These are phyloP conservation scores for Ceramica pisi DNA, from an alignment of 2,888 invertebrate genomes.

Conservation along the genomic window DNA sequence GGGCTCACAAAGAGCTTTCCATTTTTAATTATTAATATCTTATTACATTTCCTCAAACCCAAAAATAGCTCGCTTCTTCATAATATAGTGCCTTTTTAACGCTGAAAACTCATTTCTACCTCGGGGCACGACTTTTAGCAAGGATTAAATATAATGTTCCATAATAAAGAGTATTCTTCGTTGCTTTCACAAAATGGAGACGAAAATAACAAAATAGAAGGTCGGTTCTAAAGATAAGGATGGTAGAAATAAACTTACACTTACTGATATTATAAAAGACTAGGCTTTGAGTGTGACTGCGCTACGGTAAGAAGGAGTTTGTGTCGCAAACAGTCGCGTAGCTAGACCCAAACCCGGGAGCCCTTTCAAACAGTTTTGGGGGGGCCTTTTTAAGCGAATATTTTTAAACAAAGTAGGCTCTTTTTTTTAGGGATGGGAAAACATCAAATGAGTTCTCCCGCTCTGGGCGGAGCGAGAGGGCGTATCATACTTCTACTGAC, in stretches of 20 bases:
- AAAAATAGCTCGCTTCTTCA: conserved; percentile 12
- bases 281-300: neutral
- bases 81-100: conserved; percentile 21
- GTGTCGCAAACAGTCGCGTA: too few species aligned
- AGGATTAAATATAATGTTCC: conserved; percentile 54
- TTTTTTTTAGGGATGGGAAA: too few species aligned
- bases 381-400: too few species aligned
- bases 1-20: neutral
- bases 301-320: neutral
- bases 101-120: conserved; percentile 45
- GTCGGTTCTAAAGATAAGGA: conserved; percentile 20
- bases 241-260: conserved; percentile 1
- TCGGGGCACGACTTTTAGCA: conserved; percentile 26
- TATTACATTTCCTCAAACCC: neutral
- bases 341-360: too few species aligned
- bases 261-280: conserved; percentile 7
- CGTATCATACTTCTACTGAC: too few species aligned
- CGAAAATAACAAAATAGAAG: conserved; percentile 21
- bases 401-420: too few species aligned
- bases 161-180: conserved; percentile 18
- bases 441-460: too few species aligned
- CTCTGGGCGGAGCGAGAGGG: too few species aligned
- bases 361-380: too few species aligned
- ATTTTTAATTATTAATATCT: conserved; percentile 7
- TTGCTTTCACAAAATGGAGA: conserved; percentile 22